phyloP scores from a whole-genome alignment of 1,140 invertebrate species.

The Drosophila bocki region DNA sequence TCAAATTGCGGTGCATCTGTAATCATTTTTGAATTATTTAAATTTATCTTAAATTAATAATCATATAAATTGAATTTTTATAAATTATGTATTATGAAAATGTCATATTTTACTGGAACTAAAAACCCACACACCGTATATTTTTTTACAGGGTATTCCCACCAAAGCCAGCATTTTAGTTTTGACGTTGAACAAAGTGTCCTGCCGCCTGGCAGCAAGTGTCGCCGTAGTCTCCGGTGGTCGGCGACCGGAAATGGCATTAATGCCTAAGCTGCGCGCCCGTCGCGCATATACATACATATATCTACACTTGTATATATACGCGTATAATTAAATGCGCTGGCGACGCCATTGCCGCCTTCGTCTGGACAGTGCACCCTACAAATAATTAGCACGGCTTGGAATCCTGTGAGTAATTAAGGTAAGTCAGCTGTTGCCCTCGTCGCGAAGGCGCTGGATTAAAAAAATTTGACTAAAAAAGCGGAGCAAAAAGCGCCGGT shows the following conservation, averaged over 20 bases:
- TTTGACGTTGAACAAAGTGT: slow-evolving; percentile 8
- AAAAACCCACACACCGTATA: too few species aligned
- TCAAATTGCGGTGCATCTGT: background rate
- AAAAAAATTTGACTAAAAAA: slow-evolving; percentile 12
- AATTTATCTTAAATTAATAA: background rate
- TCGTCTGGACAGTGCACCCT: slow-evolving; percentile 41
- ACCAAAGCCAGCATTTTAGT: slow-evolving; percentile 1
- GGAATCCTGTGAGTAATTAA: slow-evolving; percentile 75
- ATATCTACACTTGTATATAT: background rate
- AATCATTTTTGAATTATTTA: background rate
- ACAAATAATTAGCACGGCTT: slow-evolving; percentile 77
- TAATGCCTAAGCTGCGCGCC: slow-evolving; percentile 67
- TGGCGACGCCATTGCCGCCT: slow-evolving; percentile 13
- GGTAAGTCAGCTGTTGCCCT: slow-evolving; percentile 75
- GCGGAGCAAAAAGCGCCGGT: slow-evolving; percentile 35
- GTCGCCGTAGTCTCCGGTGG: slow-evolving; percentile 19
- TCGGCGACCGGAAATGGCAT: slow-evolving; percentile 72
- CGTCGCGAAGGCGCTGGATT: slow-evolving; percentile 5
- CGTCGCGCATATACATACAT: slow-evolving; percentile 19
- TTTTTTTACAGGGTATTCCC: background rate
- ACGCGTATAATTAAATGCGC: slow-evolving; percentile 73
- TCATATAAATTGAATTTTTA: background rate
- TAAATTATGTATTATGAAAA: background rate
- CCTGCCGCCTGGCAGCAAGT: slow-evolving; percentile 23
- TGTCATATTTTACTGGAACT: fast-evolving